phyloP scores from a whole-genome alignment of 2,113 vertebrate species.

The Mormoops blainvillei region DNA sequence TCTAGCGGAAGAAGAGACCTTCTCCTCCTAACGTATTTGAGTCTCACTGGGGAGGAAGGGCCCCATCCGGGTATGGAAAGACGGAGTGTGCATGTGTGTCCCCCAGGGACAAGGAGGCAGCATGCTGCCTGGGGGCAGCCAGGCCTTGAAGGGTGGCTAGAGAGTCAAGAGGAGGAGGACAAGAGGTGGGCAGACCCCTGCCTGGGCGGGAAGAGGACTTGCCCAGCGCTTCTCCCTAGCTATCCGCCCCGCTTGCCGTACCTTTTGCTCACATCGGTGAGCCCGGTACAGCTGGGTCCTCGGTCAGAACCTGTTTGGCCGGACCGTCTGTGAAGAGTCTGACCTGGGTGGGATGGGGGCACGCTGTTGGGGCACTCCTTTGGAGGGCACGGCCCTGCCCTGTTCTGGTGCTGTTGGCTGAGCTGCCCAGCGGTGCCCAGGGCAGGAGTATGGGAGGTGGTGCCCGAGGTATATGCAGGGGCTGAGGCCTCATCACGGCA shows the following conservation, averaged over 20 bases:
- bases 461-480: background rate
- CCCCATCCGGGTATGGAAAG: background rate
- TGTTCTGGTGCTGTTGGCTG: background rate
- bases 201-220: background rate
- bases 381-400: background rate
- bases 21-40: background rate
- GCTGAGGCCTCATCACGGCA: background rate
- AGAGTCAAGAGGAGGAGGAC: background rate
- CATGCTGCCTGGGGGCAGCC: too few species aligned
- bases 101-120: background rate
- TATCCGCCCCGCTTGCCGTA: background rate
- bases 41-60: background rate
- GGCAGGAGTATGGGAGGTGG: background rate
- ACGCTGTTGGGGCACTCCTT: rapidly evolving
- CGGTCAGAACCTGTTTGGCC: background rate
- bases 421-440: background rate
- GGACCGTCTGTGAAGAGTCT: background rate
- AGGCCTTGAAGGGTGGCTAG: background rate
- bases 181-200: background rate
- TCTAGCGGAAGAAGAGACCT: background rate
- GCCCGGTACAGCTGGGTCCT: background rate
- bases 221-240: background rate
- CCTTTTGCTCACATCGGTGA: background rate
- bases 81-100: rapidly evolving
- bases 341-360: background rate